phyloP scores from a whole-genome alignment of 2,113 vertebrate genomes.

The Myotis davidii region DNA sequence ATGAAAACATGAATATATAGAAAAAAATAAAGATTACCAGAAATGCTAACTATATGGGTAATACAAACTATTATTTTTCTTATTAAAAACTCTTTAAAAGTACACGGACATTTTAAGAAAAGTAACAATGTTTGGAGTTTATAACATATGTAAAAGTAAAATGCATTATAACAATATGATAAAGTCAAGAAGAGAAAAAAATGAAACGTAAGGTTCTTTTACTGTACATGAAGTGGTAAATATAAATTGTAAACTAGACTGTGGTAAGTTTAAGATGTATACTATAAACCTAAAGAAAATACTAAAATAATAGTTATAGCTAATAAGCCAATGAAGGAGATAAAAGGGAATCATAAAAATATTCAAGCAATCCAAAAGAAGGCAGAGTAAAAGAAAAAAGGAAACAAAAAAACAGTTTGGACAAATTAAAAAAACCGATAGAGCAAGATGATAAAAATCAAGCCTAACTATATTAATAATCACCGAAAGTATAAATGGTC shows the following conservation, averaged over 20 bases:
- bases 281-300: neutral
- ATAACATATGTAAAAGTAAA: neutral
- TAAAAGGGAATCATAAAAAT: neutral
- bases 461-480: neutral
- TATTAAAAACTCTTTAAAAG: neutral
- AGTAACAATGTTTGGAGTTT: neutral
- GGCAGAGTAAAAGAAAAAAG: neutral
- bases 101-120: neutral
- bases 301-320: neutral
- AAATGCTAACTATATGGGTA: neutral
- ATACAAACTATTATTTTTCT: neutral
- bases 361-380: neutral
- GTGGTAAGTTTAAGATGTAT: neutral
- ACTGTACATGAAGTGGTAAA: neutral
- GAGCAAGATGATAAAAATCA: conserved; percentile 1
- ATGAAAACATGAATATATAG: neutral
- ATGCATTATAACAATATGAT: neutral
- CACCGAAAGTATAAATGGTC: neutral
- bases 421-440: conserved; percentile 24
- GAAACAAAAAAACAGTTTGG: neutral
- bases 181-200: neutral
- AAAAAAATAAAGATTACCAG: neutral
- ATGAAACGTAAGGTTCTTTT: neutral
- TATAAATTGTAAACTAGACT: neutral
- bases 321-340: neutral